Percentiles rank a stretch among this genome's conserved stretches.
Evolutionary conservation across 2,113 vertebrate genomes (phyloP).

Genomic region (Mystacornis crossleyi): DNA sequence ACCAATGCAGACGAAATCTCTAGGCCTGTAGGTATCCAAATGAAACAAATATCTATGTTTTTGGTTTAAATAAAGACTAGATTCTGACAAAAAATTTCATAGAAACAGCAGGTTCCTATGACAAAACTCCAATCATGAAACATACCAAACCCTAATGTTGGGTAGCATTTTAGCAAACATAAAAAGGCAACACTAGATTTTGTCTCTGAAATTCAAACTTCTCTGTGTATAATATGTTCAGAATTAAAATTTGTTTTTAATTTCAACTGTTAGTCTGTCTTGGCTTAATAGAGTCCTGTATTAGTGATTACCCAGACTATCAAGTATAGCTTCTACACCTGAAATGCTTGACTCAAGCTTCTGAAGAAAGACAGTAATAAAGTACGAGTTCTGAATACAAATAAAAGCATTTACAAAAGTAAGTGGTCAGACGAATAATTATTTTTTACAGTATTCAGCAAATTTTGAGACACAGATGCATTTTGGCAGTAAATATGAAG

Average conservation of each 20-base stretch:
- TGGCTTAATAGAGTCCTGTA: background rate
- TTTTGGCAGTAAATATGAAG: background rate
- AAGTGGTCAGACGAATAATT: background rate
- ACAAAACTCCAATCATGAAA: background rate
- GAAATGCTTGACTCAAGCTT: background rate
- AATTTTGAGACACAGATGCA: background rate
- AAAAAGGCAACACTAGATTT: background rate
- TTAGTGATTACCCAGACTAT: background rate
- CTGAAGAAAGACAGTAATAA: background rate
- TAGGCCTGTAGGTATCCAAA: background rate
- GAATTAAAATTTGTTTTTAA: background rate
- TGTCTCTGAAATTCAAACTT: background rate
- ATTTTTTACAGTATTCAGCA: background rate
- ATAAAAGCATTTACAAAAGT: background rate
- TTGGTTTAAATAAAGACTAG: background rate
- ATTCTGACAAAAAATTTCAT: background rate
- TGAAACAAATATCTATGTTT: background rate
- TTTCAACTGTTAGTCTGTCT: background rate
- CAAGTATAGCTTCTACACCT: background rate
- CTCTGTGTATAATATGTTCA: background rate
- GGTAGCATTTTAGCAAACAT: background rate
- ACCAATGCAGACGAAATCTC: background rate
- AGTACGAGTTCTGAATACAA: background rate
- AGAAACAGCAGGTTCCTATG: background rate
- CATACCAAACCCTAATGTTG: background rate